phyloP scores from a whole-genome alignment of 30 jellyfish, hydroid and myxozoan genomes.

The Turritopsis rubra region DNA sequence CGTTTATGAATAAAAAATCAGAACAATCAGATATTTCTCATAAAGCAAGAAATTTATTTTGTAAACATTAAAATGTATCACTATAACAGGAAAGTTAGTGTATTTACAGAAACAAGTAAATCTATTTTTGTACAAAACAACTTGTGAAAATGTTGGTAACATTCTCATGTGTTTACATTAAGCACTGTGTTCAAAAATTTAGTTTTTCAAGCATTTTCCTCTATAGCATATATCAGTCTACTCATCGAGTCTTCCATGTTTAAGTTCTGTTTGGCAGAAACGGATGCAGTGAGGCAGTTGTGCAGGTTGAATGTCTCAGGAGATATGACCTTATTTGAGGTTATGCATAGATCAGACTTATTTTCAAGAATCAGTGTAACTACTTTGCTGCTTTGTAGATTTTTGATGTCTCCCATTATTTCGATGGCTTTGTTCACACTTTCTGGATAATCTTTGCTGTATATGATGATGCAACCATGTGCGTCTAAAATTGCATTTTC shows the following conservation, averaged over 20 bases:
- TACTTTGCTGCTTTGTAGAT: neutral
- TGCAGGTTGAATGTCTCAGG: neutral
- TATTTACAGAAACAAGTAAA: neutral
- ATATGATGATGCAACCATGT: conserved; percentile 22
- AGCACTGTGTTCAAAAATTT: no score
- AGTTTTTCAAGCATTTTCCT: neutral
- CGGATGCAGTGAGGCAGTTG: conserved; percentile 1
- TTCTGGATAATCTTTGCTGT: conserved; percentile 9
- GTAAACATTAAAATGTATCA: no score
- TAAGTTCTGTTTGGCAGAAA: conserved; percentile 21
- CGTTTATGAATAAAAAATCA: no score
- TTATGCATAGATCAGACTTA: neutral
- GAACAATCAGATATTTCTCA: neutral
- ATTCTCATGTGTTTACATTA: no score
- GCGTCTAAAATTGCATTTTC: conserved; percentile 9
- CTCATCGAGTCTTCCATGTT: conserved; percentile 17
- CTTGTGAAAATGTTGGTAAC: no score
- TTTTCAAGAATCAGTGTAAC: conserved; percentile 12
- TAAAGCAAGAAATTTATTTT: no score
- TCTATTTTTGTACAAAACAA: no score
- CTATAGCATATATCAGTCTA: neutral
- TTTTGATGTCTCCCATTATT: conserved; percentile 23
- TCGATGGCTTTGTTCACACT: conserved; percentile 17
- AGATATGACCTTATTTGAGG: neutral
- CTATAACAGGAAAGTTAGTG: neutral